Evolutionary conservation across 2,113 vertebrate genomes (phyloP), one percentile per base, ranked within the genome.

Genomic region (Sprattus sprattus): DNA sequence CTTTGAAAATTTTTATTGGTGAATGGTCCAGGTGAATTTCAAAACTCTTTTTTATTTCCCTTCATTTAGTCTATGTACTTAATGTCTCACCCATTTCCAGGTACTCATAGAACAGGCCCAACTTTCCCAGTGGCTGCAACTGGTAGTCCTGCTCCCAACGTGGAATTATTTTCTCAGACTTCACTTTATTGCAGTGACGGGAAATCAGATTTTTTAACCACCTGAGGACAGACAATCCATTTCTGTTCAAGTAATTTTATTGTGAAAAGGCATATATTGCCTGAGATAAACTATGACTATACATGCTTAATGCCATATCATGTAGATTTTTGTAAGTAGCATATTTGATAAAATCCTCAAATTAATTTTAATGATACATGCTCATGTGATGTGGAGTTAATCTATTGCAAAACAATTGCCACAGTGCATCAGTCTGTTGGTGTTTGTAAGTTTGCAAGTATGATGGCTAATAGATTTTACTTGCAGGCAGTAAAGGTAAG

Each of bases 91-190:
- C 97, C 97, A 99, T 99, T 93, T 99, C 98, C 71, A 99, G 96
- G 64, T 99, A 99, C 84, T 99, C 97, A 88, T 98, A 95, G 91
- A 99, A 98, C 9, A 98, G 91, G 75, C 97, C 97, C 47, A 97
- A 93, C 90, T 96, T 96, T 82, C 96, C 93, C 67, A 95, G 81
- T 16, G 95, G 88, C 87, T 97, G 97, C 10, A 97, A 95, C 49
- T 93, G 94, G 89, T 98, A 98, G 91, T 99, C 98, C 28, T 98
- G 96, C 85, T 99, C 98, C 98, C 98, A 99, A 45, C 96, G 94
- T 52, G 97, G 97, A 60, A 94, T 90, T 80, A 86, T 86, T 32
- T 93, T 96, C 90, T 98, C 93, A 64, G 95, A 91, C 45, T 90
- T 81, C 0, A 87, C 90, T 57, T 92, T 89, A 46, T 91, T 91